Conservation (phyloP, 1,140 invertebrate genomes). For the Atta texana region DNA sequence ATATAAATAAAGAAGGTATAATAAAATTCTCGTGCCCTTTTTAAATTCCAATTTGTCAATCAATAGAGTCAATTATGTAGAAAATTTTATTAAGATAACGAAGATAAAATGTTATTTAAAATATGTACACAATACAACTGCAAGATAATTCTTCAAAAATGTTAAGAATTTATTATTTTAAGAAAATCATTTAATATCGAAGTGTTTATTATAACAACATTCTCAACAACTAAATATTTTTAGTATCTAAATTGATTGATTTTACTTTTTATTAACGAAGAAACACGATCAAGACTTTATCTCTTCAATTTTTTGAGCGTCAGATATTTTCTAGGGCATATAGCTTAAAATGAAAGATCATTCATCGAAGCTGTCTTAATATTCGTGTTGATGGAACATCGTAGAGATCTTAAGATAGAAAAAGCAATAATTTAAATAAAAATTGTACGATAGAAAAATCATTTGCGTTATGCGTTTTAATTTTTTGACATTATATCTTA, state of each 20-base stretch:
- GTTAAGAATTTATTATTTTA: neutral
- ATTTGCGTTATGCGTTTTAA: neutral
- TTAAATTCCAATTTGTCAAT: neutral
- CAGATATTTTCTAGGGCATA: neutral
- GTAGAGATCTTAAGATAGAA: neutral
- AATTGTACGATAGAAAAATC: neutral
- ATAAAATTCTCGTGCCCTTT: neutral
- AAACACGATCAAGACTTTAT: neutral
- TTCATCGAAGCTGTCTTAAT: neutral
- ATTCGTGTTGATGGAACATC: neutral
- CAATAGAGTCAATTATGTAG: neutral
- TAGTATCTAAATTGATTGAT: neutral
- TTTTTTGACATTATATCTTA: neutral
- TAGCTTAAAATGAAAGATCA: conserved; percentile 1
- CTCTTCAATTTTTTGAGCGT: neutral
- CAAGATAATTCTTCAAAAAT: neutral
- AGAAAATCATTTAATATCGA: neutral
- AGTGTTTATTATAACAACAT: neutral
- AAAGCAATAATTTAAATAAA: conserved; percentile 20
- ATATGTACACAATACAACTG: neutral
- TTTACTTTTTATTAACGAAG: neutral
- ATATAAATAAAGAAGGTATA: neutral
- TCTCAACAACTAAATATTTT: neutral
- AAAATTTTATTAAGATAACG: neutral
- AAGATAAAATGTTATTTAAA: conserved; percentile 7